Evolutionary conservation across 2,113 vertebrate species (phyloP).

Genomic region (Passer domesticus): DNA sequence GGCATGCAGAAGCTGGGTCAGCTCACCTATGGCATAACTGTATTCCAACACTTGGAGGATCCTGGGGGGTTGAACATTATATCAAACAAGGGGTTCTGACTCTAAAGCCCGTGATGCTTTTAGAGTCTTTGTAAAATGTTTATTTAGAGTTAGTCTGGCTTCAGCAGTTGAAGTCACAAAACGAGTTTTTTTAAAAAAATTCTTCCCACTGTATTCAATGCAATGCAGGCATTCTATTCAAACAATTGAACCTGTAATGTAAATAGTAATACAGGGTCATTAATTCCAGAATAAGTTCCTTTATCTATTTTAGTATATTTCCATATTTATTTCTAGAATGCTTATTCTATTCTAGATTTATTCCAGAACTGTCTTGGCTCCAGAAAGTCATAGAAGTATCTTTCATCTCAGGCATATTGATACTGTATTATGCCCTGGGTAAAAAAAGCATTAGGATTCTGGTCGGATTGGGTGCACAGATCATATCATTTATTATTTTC

Average conservation of each 20-base stretch:
- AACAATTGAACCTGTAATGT: background rate
- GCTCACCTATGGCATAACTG: background rate
- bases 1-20: background rate
- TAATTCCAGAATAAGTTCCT: background rate
- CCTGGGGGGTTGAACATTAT: background rate
- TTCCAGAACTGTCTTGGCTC: background rate
- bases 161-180: background rate
- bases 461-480: slow-evolving; percentile 50
- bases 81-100: background rate
- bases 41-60: background rate
- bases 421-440: background rate
- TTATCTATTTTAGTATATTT: background rate
- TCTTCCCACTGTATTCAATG: background rate
- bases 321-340: background rate
- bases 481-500: slow-evolving; percentile 59
- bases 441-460: slow-evolving; percentile 56
- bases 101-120: background rate
- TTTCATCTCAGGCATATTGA: background rate
- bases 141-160: background rate
- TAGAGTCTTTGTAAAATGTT: background rate
- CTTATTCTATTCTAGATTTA: background rate
- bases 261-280: background rate
- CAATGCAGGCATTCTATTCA: background rate
- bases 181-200: background rate
- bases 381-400: background rate